Evolutionary conservation across 2,797 vertebrate genomes (phyloP).

Genomic region (Scolopax rusticola): DNA sequence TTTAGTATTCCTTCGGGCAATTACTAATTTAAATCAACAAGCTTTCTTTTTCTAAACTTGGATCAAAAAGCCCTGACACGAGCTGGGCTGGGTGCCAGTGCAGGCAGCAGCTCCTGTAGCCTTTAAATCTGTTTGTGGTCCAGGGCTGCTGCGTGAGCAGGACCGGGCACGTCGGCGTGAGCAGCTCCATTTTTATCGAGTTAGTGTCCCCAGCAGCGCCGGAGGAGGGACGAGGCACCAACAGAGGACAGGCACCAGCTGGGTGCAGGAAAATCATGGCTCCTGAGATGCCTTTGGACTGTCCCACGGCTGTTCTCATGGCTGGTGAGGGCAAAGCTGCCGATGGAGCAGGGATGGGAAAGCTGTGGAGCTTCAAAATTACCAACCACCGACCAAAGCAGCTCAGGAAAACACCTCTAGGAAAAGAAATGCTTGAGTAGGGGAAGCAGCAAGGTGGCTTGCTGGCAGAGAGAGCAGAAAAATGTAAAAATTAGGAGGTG

Average conservation of each 20-base stretch:
- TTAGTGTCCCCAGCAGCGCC: fast-evolving
- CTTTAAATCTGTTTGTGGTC: not conserved
- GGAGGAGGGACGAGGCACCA: not conserved
- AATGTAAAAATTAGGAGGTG: not conserved
- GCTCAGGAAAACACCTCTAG: not conserved
- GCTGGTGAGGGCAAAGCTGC: not conserved
- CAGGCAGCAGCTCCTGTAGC: not conserved
- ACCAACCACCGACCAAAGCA: not conserved
- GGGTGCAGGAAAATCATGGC: not conserved
- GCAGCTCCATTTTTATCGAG: not conserved
- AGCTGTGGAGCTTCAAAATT: not conserved
- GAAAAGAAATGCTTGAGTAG: not conserved
- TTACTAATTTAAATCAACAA: not conserved
- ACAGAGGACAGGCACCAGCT: conserved; percentile 45
- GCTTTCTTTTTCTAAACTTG: not conserved
- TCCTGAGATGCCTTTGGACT: not conserved
- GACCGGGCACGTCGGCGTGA: not conserved
- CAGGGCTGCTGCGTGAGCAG: not conserved
- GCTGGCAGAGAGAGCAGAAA: not conserved
- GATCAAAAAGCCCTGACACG: not conserved
- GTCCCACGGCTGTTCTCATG: fast-evolving
- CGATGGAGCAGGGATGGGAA: not conserved
- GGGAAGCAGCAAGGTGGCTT: not conserved
- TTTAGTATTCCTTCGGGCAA: not conserved
- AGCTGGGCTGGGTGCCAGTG: not conserved